Conservation (phyloP, 2,888 invertebrate species). For the Ectemnius continuus region DNA sequence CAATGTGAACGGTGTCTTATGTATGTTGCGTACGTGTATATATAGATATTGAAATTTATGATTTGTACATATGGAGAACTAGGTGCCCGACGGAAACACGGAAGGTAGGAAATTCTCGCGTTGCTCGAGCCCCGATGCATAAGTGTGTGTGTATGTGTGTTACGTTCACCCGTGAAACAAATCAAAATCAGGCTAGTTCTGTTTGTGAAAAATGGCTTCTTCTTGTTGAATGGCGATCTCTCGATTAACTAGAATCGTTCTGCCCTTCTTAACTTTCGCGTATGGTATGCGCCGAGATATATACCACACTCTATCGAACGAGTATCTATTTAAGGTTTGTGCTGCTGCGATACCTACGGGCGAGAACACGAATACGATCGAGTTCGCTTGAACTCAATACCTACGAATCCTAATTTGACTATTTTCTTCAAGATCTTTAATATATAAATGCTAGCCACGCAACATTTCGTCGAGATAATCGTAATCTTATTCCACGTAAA, state of each 20-base stretch:
- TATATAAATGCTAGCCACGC: too few species aligned
- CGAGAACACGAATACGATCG: slow-evolving; percentile 13
- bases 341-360: slow-evolving; percentile 8
- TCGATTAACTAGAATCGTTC: neutral
- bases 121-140: too few species aligned
- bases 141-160: neutral
- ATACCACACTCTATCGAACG: slow-evolving; percentile 9
- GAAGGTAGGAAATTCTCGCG: neutral
- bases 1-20: slow-evolving; percentile 31
- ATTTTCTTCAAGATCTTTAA: too few species aligned
- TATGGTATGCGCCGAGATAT: neutral
- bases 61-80: slow-evolving; percentile 54
- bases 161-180: neutral
- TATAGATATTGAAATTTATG: slow-evolving; percentile 48
- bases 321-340: slow-evolving; percentile 5
- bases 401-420: too few species aligned
- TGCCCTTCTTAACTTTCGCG: neutral
- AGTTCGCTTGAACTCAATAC: neutral
- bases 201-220: slow-evolving; percentile 48
- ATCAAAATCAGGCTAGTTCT: slow-evolving; percentile 45
- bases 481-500: too few species aligned
- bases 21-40: slow-evolving; percentile 45
- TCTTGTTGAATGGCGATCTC: slow-evolving; percentile 5
- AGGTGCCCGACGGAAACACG: neutral
- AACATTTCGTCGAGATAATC: too few species aligned